These are phyloP conservation scores for Colaptes auratus DNA, from an alignment of 2,113 vertebrate genomes.

Conservation along the genomic window DNA sequence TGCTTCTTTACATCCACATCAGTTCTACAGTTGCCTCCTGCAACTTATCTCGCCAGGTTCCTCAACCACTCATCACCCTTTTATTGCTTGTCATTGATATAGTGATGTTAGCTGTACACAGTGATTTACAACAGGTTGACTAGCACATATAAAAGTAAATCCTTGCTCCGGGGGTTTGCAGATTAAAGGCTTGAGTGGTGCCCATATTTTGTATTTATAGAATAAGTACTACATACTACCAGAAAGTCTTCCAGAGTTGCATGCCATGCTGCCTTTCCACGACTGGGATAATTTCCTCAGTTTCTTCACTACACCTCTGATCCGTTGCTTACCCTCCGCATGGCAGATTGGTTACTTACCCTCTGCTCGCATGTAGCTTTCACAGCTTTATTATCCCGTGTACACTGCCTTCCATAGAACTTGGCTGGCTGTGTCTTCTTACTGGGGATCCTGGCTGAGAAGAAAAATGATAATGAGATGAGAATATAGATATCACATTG, in stretches of 20 bases:
- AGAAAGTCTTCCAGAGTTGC: neutral
- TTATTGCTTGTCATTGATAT: neutral
- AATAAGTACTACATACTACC: neutral
- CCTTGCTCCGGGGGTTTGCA: neutral
- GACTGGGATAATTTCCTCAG: neutral
- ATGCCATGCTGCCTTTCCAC: neutral
- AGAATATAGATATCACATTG: slow-evolving; percentile 47
- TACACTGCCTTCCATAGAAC: neutral
- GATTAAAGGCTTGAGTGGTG: neutral
- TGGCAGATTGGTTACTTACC: neutral
- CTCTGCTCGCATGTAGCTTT: neutral
- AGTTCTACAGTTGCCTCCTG: neutral
- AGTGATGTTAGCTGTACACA: neutral
- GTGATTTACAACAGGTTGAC: neutral
- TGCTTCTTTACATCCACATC: neutral
- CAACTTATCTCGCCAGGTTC: neutral
- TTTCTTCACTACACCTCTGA: neutral
- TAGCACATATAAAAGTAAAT: slow-evolving; percentile 2
- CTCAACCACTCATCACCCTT: neutral
- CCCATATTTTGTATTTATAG: neutral
- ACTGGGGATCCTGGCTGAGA: slow-evolving; percentile 4
- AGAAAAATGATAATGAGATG: slow-evolving; percentile 48
- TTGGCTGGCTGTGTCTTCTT: neutral
- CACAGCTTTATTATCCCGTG: neutral
- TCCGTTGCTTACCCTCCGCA: neutral